These are phyloP conservation scores for Noturus placidus DNA, from an alignment of 2,113 vertebrate species.

Conservation along the genomic window DNA sequence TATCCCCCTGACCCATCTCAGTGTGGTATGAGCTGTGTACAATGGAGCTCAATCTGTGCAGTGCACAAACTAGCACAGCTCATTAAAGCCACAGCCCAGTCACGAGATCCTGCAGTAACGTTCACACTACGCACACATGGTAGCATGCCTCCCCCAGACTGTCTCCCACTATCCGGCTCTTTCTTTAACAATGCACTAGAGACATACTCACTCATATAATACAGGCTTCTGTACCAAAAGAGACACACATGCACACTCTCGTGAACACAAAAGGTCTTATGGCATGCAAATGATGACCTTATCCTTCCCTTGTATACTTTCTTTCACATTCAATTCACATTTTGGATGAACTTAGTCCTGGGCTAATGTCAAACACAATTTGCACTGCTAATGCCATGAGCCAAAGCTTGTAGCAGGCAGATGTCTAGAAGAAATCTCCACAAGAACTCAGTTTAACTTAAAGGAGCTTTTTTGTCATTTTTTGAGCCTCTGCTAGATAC, in stretches of 20 bases:
- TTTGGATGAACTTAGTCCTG: constrained; percentile 12
- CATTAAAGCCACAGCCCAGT: constrained; percentile 45
- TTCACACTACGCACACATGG: constrained; percentile 67
- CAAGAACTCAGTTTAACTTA: constrained; percentile 16
- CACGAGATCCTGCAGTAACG: constrained; percentile 69
- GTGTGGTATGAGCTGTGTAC: constrained; percentile 21
- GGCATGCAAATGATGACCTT: constrained; percentile 29
- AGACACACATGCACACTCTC: constrained; percentile 19
- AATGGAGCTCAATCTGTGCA: constrained; percentile 38
- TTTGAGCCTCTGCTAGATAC: not conserved
- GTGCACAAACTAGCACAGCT: constrained; percentile 38
- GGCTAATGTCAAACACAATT: constrained; percentile 10
- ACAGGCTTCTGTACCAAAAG: constrained; percentile 11
- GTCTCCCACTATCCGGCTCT: constrained; percentile 20
- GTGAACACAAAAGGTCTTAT: constrained; percentile 4
- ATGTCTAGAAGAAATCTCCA: constrained; percentile 2
- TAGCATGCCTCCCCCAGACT: constrained; percentile 44
- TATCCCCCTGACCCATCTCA: constrained; percentile 27
- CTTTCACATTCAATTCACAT: constrained; percentile 33
- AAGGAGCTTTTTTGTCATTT: not conserved
- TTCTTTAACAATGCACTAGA: constrained; percentile 38
- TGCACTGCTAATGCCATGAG: not conserved
- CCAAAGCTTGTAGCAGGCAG: not conserved
- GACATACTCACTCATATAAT: constrained; percentile 38
- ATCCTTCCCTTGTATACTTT: constrained; percentile 22